Conservation (phyloP, 2,113 vertebrate genomes). For the Xiphophorus maculatus region DNA sequence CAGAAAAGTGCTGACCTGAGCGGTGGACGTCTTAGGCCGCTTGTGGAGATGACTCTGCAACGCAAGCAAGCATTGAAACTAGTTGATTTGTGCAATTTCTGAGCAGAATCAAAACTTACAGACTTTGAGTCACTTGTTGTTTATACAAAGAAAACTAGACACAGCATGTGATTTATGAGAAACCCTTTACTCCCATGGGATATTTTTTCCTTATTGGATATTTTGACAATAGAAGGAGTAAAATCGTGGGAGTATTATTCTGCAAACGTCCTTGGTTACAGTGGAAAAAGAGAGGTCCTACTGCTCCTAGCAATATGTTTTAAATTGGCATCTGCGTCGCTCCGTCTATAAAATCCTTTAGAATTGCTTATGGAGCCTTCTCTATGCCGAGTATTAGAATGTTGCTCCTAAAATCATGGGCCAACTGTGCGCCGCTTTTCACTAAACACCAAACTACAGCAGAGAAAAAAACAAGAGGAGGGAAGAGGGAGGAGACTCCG, state of each 20-base stretch:
- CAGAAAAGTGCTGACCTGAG: conserved; percentile 80
- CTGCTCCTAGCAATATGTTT: not conserved
- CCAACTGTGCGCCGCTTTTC: conserved; percentile 55
- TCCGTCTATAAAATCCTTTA: not conserved
- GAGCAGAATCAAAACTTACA: not conserved
- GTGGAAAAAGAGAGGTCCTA: not conserved
- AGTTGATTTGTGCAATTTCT: conserved; percentile 14
- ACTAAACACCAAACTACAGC: conserved; percentile 57
- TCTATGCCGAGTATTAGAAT: conserved; percentile 40
- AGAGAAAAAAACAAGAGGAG: conserved; percentile 4
- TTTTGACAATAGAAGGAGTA: conserved; percentile 14
- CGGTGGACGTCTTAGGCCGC: conserved; percentile 85
- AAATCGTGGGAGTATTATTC: not conserved
- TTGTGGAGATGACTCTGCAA: conserved; percentile 89
- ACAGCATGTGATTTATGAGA: not conserved
- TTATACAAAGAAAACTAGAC: not conserved
- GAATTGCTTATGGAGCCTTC: conserved; percentile 9
- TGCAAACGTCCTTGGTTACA: not conserved
- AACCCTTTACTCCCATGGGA: not conserved
- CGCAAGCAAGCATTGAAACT: conserved; percentile 34
- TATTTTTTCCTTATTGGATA: not conserved
- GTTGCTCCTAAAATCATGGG: conserved; percentile 27
- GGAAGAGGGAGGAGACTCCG: conserved; percentile 26
- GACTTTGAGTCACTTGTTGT: not conserved
- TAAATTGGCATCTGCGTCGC: not conserved